A percentile compares a stretch with the other conserved stretches of the same genome.
phyloP scores from a whole-genome alignment of 2,888 invertebrate genomes.

The Criorhina ranunculi region DNA sequence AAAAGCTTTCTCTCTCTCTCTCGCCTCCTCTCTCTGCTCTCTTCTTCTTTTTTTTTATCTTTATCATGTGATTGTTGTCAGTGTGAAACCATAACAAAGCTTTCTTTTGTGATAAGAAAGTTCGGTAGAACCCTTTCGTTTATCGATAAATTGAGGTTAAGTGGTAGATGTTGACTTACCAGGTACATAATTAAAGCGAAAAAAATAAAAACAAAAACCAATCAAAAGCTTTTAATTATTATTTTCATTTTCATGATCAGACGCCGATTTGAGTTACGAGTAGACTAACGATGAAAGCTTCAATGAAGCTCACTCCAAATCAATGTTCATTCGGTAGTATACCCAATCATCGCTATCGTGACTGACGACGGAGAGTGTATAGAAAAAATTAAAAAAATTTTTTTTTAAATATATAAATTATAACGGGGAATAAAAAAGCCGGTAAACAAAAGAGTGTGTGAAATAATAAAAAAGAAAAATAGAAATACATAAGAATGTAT shows the following conservation, averaged over 20 bases:
- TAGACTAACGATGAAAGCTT: slow-evolving; percentile 59
- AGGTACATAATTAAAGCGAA: slow-evolving; percentile 23
- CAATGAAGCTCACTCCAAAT: slow-evolving; percentile 45
- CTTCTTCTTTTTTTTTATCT: slow-evolving; percentile 22
- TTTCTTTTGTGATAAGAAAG: slow-evolving; percentile 58
- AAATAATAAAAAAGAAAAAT: too few relatives aligned
- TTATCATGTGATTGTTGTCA: slow-evolving; percentile 37
- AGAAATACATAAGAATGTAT: background rate
- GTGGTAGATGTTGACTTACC: slow-evolving; percentile 20
- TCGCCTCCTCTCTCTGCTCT: slow-evolving; percentile 40
- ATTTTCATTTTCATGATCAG: slow-evolving; percentile 46
- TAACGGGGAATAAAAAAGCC: slow-evolving; percentile 12
- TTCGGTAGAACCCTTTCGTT: slow-evolving; percentile 16
- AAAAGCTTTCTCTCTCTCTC: slow-evolving; percentile 38
- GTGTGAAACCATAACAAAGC: slow-evolving; percentile 1
- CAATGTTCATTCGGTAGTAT: slow-evolving; percentile 59
- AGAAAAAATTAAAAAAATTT: slow-evolving; percentile 13
- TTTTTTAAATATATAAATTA: background rate
- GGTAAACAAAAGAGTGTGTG: slow-evolving; percentile 20
- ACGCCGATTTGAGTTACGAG: slow-evolving; percentile 35
- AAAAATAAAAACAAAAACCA: too few relatives aligned
- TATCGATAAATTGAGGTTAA: slow-evolving; percentile 52
- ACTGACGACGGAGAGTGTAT: slow-evolving; percentile 9
- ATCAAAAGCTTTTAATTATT: slow-evolving; percentile 28
- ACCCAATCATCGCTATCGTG: slow-evolving; percentile 41